Base-by-base conservation (phyloP, 2,888 invertebrate genomes). In the Microplitis deprimator region DNA sequence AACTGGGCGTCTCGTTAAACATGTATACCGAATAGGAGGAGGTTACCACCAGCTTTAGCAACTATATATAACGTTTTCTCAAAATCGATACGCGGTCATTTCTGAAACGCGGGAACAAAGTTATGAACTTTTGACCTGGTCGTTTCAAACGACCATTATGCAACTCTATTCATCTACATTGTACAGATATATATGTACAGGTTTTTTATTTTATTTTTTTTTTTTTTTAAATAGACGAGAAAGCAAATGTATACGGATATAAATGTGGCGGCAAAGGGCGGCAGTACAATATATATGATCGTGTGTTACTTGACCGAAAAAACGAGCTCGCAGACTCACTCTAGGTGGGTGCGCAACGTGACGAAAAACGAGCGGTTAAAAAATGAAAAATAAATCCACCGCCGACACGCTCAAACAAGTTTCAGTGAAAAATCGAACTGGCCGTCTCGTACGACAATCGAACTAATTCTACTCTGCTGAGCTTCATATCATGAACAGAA, bases 121-220 rank as follows among this genome's bases (percentile, higher is more conserved):
- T 75, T 75, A 41, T 75, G 75, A 75, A 75, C 75, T 75, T 74
- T 70, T 75, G 75, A 75, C 75, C 75, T 50, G 62, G 62, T 69
- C 64, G 73, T 65, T 73, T 64, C 62, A 68, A 68, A 41, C 69
- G 29, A 74, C 64, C 41, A 70, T 75, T 75, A 70, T 69, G 75
- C 64, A 70, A 64, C 69, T 75, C 69, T 40, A 65, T 75, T 64
- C 4, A 8, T 65, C 29, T 20, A 59, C 16, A 61, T 29, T 17
- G 41, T 13, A 17, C 10, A 69, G 41, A 70, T 13, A 70, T 29
- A 70, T 50, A 13, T 10, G 50, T n/a, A 29, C 3, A 29, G 29
- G 29, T 29, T 29, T 29, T 29, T 29, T 29, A 29, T 29, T 29
- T 29, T 29, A 29, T 29, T 29, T 29, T 29, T 29, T 29, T 29